Evolutionary conservation across 2,113 vertebrate species (phyloP).

Genomic region (Synodontis membranacea): DNA sequence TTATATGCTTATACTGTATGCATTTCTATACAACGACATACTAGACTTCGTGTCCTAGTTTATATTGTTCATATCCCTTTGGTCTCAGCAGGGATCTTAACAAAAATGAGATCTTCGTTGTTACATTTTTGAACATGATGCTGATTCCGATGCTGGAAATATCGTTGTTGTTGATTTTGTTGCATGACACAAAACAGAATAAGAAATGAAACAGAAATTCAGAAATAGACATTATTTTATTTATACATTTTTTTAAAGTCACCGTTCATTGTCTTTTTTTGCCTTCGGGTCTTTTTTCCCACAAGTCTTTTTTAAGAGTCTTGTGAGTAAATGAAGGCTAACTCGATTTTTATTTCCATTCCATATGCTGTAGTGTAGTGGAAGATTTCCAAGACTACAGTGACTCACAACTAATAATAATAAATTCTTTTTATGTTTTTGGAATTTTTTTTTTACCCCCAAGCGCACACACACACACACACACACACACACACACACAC

Average conservation of each 20-base stretch:
- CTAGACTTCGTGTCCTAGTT: no score
- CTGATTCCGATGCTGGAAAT: neutral
- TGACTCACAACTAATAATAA: neutral
- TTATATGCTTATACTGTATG: no score
- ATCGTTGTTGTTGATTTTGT: neutral
- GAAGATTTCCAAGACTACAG: neutral
- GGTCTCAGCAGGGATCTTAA: no score
- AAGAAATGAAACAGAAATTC: no score
- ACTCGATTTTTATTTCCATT: neutral
- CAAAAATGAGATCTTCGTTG: no score
- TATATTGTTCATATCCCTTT: no score
- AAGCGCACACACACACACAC: neutral
- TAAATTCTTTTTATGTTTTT: no score
- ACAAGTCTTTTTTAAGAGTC: no score
- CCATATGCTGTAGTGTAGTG: neutral
- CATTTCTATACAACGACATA: no score
- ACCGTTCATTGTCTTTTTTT: neutral
- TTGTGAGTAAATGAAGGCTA: neutral
- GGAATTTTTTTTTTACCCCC: no score
- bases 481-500: neutral
- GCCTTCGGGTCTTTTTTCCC: no score
- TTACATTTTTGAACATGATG: no score
- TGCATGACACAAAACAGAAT: neutral
- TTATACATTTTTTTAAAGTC: neutral
- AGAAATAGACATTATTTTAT: neutral